Percentiles rank a stretch among this genome's conserved stretches.
Conservation (phyloP, 2,113 vertebrate genomes). For the Pyxicephalus adspersus region DNA sequence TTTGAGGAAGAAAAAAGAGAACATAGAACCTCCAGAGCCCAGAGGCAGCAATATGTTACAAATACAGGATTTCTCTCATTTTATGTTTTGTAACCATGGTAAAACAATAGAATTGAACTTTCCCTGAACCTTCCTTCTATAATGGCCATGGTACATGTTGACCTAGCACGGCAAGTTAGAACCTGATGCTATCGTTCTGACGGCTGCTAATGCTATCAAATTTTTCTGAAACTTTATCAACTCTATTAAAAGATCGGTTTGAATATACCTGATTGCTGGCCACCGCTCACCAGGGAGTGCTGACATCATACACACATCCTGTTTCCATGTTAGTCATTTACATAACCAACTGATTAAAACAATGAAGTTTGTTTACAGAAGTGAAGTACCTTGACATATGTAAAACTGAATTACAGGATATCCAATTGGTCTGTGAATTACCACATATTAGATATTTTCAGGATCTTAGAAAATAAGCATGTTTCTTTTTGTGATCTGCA, state of each 20-base stretch:
- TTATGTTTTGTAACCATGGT: conserved; percentile 86
- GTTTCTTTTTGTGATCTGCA: too few species aligned
- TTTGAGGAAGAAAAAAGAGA: conserved; percentile 78
- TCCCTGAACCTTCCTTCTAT: conserved; percentile 98
- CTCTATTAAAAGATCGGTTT: conserved; percentile 84
- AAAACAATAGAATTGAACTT: conserved; percentile 99
- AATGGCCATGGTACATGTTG: conserved; percentile 90
- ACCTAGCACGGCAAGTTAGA: conserved; percentile 90
- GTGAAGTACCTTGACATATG: conserved; percentile 15
- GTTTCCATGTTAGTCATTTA: conserved; percentile 35
- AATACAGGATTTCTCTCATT: conserved; percentile 81
- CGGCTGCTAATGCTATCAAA: conserved; percentile 96
- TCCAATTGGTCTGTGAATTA: too few species aligned
- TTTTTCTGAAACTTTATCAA: conserved; percentile 87
- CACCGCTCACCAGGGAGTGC: conserved; percentile 13
- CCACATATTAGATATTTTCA: too few species aligned
- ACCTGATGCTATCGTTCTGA: conserved; percentile 91
- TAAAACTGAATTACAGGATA: not conserved
- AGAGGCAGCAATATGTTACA: conserved; percentile 82
- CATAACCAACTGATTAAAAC: conserved; percentile 27
- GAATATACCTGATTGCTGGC: conserved; percentile 70
- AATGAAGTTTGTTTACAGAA: conserved; percentile 27
- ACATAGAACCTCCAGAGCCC: conserved; percentile 71
- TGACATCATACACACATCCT: conserved; percentile 38
- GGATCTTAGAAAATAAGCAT: too few species aligned